phyloP scores from a whole-genome alignment of 2,888 invertebrate genomes.

The Pristionchus entomophagus region DNA sequence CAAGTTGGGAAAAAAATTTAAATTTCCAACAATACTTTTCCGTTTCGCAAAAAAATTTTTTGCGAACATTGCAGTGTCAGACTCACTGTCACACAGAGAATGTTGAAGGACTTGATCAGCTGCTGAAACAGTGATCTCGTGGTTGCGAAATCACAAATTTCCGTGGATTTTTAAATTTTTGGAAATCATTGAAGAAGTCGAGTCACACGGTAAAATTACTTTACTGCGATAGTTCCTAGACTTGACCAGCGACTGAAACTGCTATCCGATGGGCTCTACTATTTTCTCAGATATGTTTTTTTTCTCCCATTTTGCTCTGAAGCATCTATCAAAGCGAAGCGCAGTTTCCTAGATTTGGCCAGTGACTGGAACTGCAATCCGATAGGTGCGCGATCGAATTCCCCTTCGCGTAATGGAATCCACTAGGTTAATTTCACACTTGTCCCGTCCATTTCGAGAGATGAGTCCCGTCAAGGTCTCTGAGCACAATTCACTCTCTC shows the following conservation, averaged over 20 bases:
- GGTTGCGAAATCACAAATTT: too few relatives aligned
- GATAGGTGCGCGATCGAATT: conserved; percentile 1
- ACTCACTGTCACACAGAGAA: background rate
- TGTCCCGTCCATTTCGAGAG: background rate
- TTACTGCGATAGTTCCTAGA: background rate
- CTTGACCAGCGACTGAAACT: too few relatives aligned
- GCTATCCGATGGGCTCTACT: too few relatives aligned
- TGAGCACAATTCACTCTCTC: background rate
- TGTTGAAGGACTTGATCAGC: too few relatives aligned
- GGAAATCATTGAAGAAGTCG: background rate
- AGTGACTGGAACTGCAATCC: background rate
- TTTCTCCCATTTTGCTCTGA: too few relatives aligned
- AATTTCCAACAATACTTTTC: too few relatives aligned
- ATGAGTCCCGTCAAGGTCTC: conserved; percentile 6
- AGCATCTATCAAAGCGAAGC: too few relatives aligned
- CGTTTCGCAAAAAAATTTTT: too few relatives aligned
- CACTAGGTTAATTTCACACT: conserved; percentile 41
- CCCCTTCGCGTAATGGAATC: conserved; percentile 18
- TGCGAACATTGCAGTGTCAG: background rate
- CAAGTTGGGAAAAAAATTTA: too few relatives aligned
- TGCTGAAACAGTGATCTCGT: too few relatives aligned
- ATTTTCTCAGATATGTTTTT: too few relatives aligned
- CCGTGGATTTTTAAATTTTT: background rate
- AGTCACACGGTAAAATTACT: background rate
- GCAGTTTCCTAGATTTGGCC: too few relatives aligned